Conservation (phyloP, 2,113 vertebrate genomes). For the Grallaria varia region DNA sequence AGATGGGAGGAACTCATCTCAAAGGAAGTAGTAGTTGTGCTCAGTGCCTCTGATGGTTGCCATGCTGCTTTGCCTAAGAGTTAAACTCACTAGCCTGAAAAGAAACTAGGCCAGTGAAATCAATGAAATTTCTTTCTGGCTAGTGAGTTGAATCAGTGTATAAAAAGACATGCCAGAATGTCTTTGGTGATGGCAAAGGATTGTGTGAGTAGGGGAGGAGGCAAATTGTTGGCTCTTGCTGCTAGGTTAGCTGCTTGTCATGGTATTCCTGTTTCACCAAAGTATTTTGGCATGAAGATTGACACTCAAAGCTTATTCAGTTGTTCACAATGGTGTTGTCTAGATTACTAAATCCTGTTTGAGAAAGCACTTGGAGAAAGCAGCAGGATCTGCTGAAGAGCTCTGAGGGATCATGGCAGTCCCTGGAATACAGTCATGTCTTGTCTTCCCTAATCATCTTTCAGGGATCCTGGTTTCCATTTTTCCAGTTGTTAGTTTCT, state of each 20-base stretch:
- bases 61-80: background rate
- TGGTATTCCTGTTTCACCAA: background rate
- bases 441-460: background rate
- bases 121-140: background rate
- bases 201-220: background rate
- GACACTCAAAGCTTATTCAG: background rate
- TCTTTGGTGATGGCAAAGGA: background rate
- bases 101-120: background rate
- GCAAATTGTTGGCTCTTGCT: background rate
- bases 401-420: background rate
- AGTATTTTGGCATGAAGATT: background rate
- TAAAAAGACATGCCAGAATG: background rate
- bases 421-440: background rate
- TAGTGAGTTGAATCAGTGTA: background rate
- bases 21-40: background rate
- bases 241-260: background rate
- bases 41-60: background rate
- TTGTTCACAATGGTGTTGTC: background rate
- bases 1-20: rapidly evolving
- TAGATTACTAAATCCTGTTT: background rate
- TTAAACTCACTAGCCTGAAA: background rate
- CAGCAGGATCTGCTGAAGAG: background rate
- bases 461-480: background rate
- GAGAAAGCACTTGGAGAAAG: background rate
- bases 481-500: background rate